Evolutionary conservation across 2,888 invertebrate species (phyloP).

Genomic region (Thereva nobilitata): DNA sequence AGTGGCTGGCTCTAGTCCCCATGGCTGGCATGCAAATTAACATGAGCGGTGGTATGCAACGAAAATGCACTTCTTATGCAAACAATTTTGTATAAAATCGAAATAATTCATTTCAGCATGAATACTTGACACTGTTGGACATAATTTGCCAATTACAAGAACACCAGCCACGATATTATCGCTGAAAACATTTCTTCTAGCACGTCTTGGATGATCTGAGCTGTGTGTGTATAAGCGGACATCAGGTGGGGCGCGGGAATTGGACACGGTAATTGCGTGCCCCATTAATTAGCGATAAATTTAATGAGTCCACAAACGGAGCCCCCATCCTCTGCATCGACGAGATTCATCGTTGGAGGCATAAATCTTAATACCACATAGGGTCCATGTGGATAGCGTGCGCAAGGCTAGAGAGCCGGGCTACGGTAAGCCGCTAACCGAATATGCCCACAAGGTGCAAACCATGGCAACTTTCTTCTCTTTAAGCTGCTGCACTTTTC

Average conservation of each 20-base stretch:
- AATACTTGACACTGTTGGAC: slow-evolving; percentile 26
- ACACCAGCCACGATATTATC: slow-evolving; percentile 17
- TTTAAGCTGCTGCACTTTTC: too few relatives aligned
- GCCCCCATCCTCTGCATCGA: background rate
- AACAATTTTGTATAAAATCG: slow-evolving; percentile 1
- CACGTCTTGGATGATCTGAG: slow-evolving; percentile 15
- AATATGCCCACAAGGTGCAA: too few relatives aligned
- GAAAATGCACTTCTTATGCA: too few relatives aligned
- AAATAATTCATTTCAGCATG: slow-evolving; percentile 24
- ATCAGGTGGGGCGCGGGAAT: too few relatives aligned
- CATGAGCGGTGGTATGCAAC: too few relatives aligned
- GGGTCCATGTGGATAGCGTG: slow-evolving; percentile 2
- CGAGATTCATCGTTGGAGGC: slow-evolving; percentile 4
- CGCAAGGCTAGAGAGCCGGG: too few relatives aligned
- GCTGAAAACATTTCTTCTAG: slow-evolving; percentile 19
- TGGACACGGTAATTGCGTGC: slow-evolving; percentile 30
- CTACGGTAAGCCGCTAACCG: too few relatives aligned
- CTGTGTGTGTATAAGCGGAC: background rate
- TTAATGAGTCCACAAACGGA: slow-evolving; percentile 19
- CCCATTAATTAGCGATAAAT: slow-evolving; percentile 33
- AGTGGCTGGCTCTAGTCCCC: too few relatives aligned
- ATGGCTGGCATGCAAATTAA: too few relatives aligned
- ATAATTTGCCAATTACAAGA: slow-evolving; percentile 34
- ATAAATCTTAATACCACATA: slow-evolving; percentile 9
- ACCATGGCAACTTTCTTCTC: too few relatives aligned